These are phyloP conservation scores for Trochalopteron elliotii DNA, from an alignment of 2,113 vertebrate species.

Conservation along the genomic window DNA sequence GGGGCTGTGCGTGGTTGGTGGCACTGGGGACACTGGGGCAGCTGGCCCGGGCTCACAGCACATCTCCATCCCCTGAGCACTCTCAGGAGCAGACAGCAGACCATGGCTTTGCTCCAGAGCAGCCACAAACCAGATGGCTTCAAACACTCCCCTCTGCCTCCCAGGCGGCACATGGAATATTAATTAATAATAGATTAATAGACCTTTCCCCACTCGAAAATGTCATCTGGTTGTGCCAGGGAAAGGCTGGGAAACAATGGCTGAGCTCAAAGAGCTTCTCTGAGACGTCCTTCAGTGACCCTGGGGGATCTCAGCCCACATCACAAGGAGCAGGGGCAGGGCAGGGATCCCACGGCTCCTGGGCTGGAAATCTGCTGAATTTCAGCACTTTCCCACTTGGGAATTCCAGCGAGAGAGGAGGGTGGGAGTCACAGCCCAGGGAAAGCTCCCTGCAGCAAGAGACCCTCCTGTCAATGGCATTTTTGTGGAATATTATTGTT, in stretches of 20 bases:
- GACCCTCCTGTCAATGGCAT: too few relatives aligned
- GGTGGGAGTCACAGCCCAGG: neutral
- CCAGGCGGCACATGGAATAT: conserved; percentile 39
- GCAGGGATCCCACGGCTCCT: neutral
- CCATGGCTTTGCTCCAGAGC: neutral
- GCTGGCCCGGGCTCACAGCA: neutral
- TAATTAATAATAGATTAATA: conserved; percentile 72
- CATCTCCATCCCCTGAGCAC: neutral
- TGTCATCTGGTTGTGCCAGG: neutral
- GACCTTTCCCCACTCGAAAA: conserved; percentile 28
- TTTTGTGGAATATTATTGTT: too few relatives aligned
- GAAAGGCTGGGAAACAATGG: neutral
- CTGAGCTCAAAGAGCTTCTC: neutral
- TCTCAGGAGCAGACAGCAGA: neutral
- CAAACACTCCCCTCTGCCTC: conserved; percentile 39
- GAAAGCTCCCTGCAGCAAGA: too few relatives aligned
- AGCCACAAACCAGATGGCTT: conserved; percentile 47
- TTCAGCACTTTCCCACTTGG: neutral
- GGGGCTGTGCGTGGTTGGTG: neutral
- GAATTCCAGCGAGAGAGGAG: neutral
- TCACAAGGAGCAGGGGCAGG: neutral
- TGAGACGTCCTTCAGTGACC: neutral
- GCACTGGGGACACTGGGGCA: neutral
- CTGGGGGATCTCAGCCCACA: neutral
- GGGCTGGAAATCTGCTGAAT: neutral